Percentiles rank a stretch among this genome's conserved stretches.
phyloP scores from a whole-genome alignment of 2,888 invertebrate genomes.

The Timema podura region DNA sequence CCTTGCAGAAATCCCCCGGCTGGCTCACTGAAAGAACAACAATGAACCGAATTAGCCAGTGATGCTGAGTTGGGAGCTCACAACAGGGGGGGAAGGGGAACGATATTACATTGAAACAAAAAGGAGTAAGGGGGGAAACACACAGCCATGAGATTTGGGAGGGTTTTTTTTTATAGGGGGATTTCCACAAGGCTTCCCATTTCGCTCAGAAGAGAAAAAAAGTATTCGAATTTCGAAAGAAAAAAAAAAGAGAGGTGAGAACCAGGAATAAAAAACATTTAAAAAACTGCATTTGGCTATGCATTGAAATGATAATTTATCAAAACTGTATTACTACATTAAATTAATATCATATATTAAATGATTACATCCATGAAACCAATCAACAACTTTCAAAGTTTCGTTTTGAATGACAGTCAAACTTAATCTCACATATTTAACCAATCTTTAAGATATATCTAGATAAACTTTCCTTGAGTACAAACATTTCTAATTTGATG shows the following conservation, averaged over 20 bases:
- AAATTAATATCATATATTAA: too few species aligned
- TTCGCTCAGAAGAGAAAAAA: neutral
- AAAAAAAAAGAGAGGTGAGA: neutral
- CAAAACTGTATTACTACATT: too few species aligned
- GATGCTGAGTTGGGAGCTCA: neutral
- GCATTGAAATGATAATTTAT: too few species aligned
- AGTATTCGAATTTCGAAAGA: conserved; percentile 8
- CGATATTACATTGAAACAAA: neutral
- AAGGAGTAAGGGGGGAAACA: neutral
- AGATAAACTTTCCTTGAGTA: too few species aligned
- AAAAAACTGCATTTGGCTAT: too few species aligned
- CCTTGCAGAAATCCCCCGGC: conserved; percentile 84
- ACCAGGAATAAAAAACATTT: too few species aligned
- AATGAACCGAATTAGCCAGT: conserved; percentile 10
- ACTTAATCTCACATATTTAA: too few species aligned
- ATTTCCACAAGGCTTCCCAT: conserved; percentile 17
- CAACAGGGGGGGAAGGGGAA: neutral
- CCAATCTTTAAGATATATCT: too few species aligned
- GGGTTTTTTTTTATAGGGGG: neutral
- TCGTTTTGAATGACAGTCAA: too few species aligned
- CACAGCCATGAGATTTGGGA: conserved; percentile 4
- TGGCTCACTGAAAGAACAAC: conserved; percentile 36
- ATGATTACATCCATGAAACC: too few species aligned
- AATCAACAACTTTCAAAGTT: too few species aligned
- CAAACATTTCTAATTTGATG: too few species aligned